A percentile compares a stretch with the other conserved stretches of the same genome.
These are phyloP conservation scores for Zingel zingel DNA, from an alignment of 2,113 vertebrate species.

Conservation along the genomic window DNA sequence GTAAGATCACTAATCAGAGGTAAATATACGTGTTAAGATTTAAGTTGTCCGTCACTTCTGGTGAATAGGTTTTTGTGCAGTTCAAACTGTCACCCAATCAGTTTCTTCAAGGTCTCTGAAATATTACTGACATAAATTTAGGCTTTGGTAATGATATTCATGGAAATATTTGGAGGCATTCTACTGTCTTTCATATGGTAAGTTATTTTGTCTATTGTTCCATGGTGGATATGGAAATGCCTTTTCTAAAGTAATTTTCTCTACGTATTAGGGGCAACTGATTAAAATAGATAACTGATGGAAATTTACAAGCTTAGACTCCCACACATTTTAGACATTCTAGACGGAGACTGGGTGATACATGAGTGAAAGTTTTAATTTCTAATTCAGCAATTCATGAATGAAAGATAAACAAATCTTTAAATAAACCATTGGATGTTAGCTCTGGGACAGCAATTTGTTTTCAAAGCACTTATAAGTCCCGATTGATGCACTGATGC, in stretches of 20 bases:
- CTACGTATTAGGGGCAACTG: conserved; percentile 37
- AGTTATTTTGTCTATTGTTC: conserved; percentile 57
- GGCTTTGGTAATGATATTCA: conserved; percentile 74
- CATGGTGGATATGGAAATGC: conserved; percentile 60
- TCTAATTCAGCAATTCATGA: conserved; percentile 61
- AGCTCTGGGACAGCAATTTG: conserved; percentile 50
- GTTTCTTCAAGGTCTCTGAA: conserved; percentile 45
- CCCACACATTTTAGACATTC: conserved; percentile 22
- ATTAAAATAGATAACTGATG: conserved; percentile 57
- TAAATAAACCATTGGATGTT: conserved; percentile 61
- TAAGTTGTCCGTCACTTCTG: neutral
- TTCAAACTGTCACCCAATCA: conserved; percentile 6
- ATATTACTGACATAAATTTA: conserved; percentile 42
- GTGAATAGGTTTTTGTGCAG: neutral
- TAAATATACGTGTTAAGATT: conserved; percentile 1
- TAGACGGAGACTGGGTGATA: conserved; percentile 4
- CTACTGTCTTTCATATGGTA: conserved; percentile 58
- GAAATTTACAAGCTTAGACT: conserved; percentile 20
- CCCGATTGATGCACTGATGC: conserved; percentile 25
- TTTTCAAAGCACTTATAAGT: conserved; percentile 51
- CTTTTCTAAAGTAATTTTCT: conserved; percentile 46
- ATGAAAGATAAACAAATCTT: conserved; percentile 67
- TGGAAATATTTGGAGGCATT: conserved; percentile 65
- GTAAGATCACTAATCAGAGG: neutral
- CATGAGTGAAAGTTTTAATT: conserved; percentile 45